A percentile compares a stretch with the other conserved stretches of the same genome.
These are phyloP conservation scores for Mormyrus proboscirostris DNA, from an alignment of 2,797 vertebrate species.

Conservation along the genomic window DNA sequence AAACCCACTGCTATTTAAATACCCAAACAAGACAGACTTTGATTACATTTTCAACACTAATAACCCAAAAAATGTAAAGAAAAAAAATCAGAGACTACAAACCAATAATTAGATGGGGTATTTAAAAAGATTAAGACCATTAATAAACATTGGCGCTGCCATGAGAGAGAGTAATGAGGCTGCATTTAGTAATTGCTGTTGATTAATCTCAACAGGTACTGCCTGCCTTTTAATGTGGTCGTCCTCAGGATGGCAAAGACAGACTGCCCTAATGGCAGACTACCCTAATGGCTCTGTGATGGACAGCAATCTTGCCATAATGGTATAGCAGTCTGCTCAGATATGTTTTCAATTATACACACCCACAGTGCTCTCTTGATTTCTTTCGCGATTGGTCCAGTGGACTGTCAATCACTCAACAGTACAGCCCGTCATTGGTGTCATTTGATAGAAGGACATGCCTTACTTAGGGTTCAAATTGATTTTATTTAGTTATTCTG, in stretches of 20 bases:
- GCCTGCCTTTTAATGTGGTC: not conserved
- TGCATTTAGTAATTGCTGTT: constrained; percentile 11
- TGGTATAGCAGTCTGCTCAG: not conserved
- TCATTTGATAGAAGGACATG: not conserved
- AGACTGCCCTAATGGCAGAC: not conserved
- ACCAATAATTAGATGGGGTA: constrained; percentile 22
- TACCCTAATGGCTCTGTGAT: not conserved
- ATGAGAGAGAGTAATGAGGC: constrained; percentile 11
- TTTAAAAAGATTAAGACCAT: constrained; percentile 22
- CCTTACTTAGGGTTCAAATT: not conserved
- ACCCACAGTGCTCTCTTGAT: not conserved
- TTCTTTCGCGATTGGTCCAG: not conserved
- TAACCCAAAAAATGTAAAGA: constrained; percentile 42
- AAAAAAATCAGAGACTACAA: constrained; percentile 36
- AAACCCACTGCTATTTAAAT: constrained; percentile 36
- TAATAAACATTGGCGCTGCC: not conserved
- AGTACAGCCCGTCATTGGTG: not conserved
- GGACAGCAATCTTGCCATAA: not conserved
- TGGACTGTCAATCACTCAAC: not conserved
- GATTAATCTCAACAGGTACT: constrained; percentile 13
- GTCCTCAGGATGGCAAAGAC: not conserved
- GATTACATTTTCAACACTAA: constrained; percentile 43
- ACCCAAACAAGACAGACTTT: constrained; percentile 25
- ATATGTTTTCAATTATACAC: not conserved
- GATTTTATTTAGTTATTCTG: not conserved